phyloP scores from a whole-genome alignment of 2,888 invertebrate species.

The Pyrgus malvae region DNA sequence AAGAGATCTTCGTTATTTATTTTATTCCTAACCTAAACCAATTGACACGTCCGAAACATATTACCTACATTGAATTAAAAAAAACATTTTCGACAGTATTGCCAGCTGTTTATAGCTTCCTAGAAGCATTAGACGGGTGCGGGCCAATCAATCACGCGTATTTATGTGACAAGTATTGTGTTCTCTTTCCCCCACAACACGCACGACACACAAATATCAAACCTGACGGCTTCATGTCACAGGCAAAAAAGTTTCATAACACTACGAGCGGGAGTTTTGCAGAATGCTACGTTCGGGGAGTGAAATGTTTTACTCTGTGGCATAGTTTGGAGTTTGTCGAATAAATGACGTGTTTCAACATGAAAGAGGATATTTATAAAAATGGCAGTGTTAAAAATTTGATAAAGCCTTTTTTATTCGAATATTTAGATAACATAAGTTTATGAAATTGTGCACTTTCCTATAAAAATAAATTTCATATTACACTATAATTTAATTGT shows the following conservation, averaged over 20 bases:
- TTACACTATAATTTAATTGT: no score
- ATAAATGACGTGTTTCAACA: background rate
- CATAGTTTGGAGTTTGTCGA: slow-evolving; percentile 18
- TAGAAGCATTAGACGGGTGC: slow-evolving; percentile 71
- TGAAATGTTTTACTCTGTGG: slow-evolving; percentile 34
- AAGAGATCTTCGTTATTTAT: background rate
- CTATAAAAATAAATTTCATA: no score
- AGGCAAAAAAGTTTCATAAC: slow-evolving; percentile 44
- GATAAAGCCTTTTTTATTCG: no score
- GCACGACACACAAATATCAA: slow-evolving; percentile 49
- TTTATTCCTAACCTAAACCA: slow-evolving; percentile 12
- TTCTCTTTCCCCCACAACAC: slow-evolving; percentile 52
- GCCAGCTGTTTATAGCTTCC: slow-evolving; percentile 77
- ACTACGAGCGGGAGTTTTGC: slow-evolving; percentile 22
- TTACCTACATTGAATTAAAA: slow-evolving; percentile 9
- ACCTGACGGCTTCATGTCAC: slow-evolving; percentile 44
- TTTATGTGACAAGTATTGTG: slow-evolving; percentile 74
- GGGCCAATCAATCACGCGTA: slow-evolving; percentile 77
- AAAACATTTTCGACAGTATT: slow-evolving; percentile 50
- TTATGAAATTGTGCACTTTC: background rate
- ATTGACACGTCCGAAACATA: slow-evolving; percentile 1
- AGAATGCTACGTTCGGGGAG: slow-evolving; percentile 12
- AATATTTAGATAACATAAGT: no score
- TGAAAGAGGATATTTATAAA: background rate
- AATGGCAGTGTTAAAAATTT: no score